These are phyloP conservation scores for Tor tambroides DNA, from an alignment of 2,113 vertebrate species.

Conservation along the genomic window DNA sequence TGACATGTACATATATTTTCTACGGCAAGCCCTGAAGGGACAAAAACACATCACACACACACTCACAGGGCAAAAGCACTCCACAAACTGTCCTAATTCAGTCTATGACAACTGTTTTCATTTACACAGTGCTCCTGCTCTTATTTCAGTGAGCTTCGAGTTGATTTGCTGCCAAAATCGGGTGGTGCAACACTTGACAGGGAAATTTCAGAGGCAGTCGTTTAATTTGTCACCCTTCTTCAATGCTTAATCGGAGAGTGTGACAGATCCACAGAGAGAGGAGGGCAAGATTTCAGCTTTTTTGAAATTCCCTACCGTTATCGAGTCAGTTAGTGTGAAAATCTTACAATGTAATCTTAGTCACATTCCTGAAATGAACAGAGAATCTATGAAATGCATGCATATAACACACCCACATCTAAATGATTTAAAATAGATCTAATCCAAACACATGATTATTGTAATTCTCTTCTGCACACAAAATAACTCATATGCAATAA, in stretches of 20 bases:
- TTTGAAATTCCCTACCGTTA: neutral
- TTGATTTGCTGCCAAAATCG: conserved; percentile 8
- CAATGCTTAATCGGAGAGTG: neutral
- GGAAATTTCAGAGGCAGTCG: conserved; percentile 22
- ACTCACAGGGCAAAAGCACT: neutral
- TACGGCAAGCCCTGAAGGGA: conserved; percentile 14
- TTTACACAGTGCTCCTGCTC: neutral
- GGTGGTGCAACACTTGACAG: neutral
- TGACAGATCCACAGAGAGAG: conserved; percentile 11
- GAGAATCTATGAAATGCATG: neutral
- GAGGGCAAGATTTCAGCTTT: conserved; percentile 21
- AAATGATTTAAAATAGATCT: neutral
- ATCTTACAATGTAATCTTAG: conserved; percentile 1
- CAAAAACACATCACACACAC: conserved; percentile 22
- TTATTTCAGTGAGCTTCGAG: conserved; percentile 3
- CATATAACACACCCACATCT: neutral
- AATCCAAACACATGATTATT: neutral
- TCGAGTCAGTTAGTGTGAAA: conserved; percentile 1
- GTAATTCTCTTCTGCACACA: neutral
- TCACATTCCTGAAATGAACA: neutral
- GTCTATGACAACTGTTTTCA: conserved; percentile 1
- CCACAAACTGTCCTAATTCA: conserved; percentile 15
- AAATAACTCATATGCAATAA: neutral
- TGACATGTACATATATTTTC: neutral
- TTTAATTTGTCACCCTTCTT: conserved; percentile 20